phyloP scores from a whole-genome alignment of 2,113 vertebrate species.

The Cygnus atratus region DNA sequence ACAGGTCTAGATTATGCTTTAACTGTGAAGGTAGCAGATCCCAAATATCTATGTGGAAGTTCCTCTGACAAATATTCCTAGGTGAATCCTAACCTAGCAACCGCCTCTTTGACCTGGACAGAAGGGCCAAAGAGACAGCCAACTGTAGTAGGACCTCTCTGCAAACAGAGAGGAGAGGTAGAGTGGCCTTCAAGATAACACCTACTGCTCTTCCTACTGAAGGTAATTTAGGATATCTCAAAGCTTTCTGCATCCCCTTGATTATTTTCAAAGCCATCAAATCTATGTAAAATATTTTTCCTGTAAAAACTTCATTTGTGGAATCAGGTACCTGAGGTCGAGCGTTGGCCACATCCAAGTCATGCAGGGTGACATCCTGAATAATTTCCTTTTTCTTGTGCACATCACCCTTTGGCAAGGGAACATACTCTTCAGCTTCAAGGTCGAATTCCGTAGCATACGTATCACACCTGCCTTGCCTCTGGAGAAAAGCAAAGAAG shows the following conservation, averaged over 20 bases:
- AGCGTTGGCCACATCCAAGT: slow-evolving; percentile 95
- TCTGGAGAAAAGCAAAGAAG: slow-evolving; percentile 75
- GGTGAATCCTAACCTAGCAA: background rate
- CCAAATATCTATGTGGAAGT: background rate
- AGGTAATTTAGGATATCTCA: background rate
- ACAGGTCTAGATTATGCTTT: background rate
- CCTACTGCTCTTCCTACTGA: background rate
- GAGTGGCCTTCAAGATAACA: background rate
- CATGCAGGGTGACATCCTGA: slow-evolving; percentile 96
- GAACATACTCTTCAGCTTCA: slow-evolving; percentile 98
- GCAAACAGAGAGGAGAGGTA: background rate
- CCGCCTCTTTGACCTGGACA: background rate
- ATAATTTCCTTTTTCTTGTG: slow-evolving; percentile 99
- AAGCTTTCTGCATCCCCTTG: background rate
- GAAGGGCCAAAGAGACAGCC: background rate
- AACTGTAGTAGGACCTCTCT: background rate
- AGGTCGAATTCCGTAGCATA: slow-evolving; percentile 99
- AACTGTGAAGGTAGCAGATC: background rate
- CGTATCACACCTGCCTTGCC: slow-evolving; percentile 97
- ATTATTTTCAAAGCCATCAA: background rate
- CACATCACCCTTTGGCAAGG: slow-evolving; percentile 96
- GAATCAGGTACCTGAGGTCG: slow-evolving; percentile 87
- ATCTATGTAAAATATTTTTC: background rate
- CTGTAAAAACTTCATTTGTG: background rate
- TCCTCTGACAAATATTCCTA: background rate